Conservation (phyloP, 2,113 vertebrate species). For the Lycaon pictus region DNA sequence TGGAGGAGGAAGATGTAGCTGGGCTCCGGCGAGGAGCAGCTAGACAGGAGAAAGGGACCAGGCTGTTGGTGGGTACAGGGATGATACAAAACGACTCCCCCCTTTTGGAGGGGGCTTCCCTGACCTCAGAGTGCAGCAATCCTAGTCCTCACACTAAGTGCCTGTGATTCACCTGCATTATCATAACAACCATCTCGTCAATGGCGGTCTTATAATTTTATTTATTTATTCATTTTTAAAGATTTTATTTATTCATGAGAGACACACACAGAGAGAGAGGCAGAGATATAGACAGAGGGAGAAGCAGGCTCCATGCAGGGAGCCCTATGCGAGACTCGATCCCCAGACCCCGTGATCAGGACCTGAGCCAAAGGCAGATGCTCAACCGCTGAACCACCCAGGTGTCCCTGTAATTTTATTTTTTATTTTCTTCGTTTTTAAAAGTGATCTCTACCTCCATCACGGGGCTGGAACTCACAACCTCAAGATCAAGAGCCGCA, state of each 20-base stretch:
- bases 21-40: not conserved
- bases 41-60: not conserved
- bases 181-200: not conserved
- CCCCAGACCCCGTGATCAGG: too few species aligned
- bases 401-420: too few species aligned
- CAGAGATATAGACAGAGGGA: too few species aligned
- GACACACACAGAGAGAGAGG: too few species aligned
- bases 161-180: not conserved
- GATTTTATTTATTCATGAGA: too few species aligned
- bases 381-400: too few species aligned
- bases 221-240: not conserved
- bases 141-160: not conserved
- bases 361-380: too few species aligned
- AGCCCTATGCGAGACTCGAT: too few species aligned
- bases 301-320: too few species aligned
- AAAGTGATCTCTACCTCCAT: not conserved
- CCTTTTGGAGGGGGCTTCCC: not conserved
- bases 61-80: too few species aligned
- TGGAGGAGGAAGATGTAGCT: too few species aligned
- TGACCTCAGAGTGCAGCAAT: accelerated
- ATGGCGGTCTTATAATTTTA: too few species aligned
- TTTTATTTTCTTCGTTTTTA: not conserved
- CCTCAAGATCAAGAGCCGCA: not conserved
- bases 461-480: not conserved
- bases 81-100: accelerated